Base-by-base conservation (phyloP, 2,888 invertebrate species). In the Psylliodes chrysocephalus region DNA sequence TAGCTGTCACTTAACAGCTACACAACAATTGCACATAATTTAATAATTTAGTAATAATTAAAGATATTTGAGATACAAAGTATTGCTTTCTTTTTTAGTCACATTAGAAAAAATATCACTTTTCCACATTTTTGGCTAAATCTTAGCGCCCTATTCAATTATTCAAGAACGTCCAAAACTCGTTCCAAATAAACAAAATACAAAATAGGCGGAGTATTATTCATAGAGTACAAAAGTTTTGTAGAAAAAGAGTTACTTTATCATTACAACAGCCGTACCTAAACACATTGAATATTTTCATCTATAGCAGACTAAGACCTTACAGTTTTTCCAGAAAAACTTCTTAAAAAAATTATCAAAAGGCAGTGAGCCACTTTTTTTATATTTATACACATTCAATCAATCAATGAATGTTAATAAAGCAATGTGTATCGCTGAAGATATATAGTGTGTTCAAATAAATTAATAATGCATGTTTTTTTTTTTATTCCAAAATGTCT, bases 51-150 rank as follows among this genome's bases (percentile, higher is more conserved):
- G 75, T 76, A 84, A 83, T 79, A 77, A 83, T 80, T 86, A 85
- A 49, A 86, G 85, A 86, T 85, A 84, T 80, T 81, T 79, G 86
- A 86, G 87, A 88, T 89, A 89, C 86, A 88, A 87, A 86, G 89
- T 90, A 90, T 90, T 90, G 90, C 90, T 90, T 89, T 86, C 88
- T 89, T 47, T 85, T 85, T 87, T 89, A 87, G 86, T 88, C 88
- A 88, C 88, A 87, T 87, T 87, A 82, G 86, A 85, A 87, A 88
- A 86, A 87, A 87, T 88, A 88, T 88, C 88, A 88, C 88, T 85
- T 82, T 77, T 79, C 78, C 79, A 77, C 73, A 71, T 77, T 77
- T n/a, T 73, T 18, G 66, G 67, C 66, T 64, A 40, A n/a, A 49
- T 60, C 56, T 66, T 64, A 64, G 54, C 56, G 67, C 63, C 55